Evolutionary conservation across 2,113 vertebrate genomes (phyloP), one percentile per base, ranked within the genome.

Genomic region (Myotis lucifugus): DNA sequence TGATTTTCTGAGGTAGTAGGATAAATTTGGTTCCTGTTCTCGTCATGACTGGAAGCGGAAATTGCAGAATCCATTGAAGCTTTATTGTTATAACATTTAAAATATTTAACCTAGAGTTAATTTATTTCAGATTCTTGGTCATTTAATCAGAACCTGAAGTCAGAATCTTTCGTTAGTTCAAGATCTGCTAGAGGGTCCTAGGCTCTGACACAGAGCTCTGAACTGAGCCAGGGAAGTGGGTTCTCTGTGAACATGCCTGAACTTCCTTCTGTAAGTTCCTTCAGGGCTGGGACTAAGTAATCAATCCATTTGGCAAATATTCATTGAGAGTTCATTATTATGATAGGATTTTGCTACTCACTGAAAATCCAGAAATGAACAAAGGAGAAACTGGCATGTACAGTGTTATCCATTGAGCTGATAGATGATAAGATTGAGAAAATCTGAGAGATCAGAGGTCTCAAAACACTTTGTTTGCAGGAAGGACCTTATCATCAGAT

Each of bases 341-440:
- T 73, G 40, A n/a, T 90, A 40, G 67, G 34, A 67, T 90, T 95
- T 94, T 95, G 21, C 84, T 91, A 86, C 70, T 96, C 34, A n/a
- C 6, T 66, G 50, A 67, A 42, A 83, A 84, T 72, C 66, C 2
- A 17, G 56, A 72, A 42, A 19, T 85, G 74, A 84, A 70, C 85
- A 54, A 93, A 92, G 27, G 11, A 50, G 81, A 87, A 69, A 21
- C 54, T 52, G 32, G 27, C 12, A 5, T 54, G 29, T 32, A 6
- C 27, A 66, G 2, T 74, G 73, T 85, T 96, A 69, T 37, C 46
- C 8, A 52, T 29, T 54, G 46, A 88, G 34, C 42, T 50, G 34
- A 67, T 48, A 77, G 70, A 54, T 66, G 48, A 9, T 46, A 67
- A 89, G 67, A 93, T 56, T 92, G 42, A 48, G 32, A 8, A 69